Conservation (phyloP, 53 echinoderm and acorn worm species). For the Hippasteria phrygiana region DNA sequence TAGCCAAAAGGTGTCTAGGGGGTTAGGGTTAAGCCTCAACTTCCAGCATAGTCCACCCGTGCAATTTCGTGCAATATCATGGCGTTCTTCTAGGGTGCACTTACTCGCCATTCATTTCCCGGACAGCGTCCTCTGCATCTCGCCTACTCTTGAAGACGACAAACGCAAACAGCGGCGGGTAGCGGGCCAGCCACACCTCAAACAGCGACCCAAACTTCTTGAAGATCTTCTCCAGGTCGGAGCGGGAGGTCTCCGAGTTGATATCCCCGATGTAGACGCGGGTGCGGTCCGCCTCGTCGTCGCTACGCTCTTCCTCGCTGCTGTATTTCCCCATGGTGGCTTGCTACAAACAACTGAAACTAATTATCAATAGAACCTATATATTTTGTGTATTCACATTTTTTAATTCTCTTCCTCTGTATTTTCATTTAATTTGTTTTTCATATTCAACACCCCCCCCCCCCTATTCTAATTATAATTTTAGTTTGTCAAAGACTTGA, state of each 20-base stretch:
- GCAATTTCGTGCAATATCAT: too few species aligned
- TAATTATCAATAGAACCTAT: too few species aligned
- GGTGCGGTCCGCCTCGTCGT: slow-evolving; percentile 53
- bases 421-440: too few species aligned
- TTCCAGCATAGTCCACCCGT: too few species aligned
- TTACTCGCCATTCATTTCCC: slow-evolving; percentile 84
- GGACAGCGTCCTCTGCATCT: slow-evolving; percentile 87
- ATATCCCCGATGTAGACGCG: slow-evolving; percentile 66
- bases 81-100: neutral
- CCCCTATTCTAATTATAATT: too few species aligned
- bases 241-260: slow-evolving; percentile 28
- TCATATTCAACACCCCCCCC: too few species aligned
- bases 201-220: slow-evolving; percentile 78
- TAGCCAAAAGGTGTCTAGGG: too few species aligned
- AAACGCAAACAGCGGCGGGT: slow-evolving; percentile 93
- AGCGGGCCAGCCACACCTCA: slow-evolving; percentile 95
- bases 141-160: slow-evolving; percentile 77
- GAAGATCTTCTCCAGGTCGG: slow-evolving; percentile 39
- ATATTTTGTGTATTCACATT: too few species aligned
- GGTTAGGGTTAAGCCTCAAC: too few species aligned
- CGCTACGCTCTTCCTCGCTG: slow-evolving; percentile 38
- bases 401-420: too few species aligned
- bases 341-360: too few species aligned
- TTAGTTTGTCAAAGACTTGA: too few species aligned
- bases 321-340: slow-evolving; percentile 60